These are phyloP conservation scores for Tachystola acroxantha DNA, from an alignment of 2,888 invertebrate genomes.

Conservation along the genomic window DNA sequence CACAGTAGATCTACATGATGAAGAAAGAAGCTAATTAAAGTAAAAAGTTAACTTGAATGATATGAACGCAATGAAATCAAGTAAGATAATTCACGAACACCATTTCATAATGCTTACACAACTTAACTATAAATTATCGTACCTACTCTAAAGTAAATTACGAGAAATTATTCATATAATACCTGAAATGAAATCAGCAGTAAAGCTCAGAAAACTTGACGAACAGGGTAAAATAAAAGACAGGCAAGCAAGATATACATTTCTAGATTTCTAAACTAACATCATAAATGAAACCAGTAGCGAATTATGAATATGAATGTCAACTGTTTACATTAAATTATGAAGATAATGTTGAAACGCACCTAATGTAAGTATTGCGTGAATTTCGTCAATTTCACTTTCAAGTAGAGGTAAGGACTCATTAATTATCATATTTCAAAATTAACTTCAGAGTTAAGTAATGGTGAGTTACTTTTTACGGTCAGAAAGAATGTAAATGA, in stretches of 20 bases:
- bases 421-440: slow-evolving; percentile 26
- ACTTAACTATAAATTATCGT: no score
- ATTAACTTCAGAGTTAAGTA: slow-evolving; percentile 25
- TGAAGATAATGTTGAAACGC: slow-evolving; percentile 2
- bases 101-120: no score
- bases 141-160: no score
- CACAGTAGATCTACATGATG: no score
- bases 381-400: slow-evolving; percentile 27
- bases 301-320: neutral
- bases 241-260: neutral
- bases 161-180: no score
- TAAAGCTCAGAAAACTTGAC: neutral
- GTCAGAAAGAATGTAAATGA: no score
- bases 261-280: neutral
- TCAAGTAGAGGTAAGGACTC: slow-evolving; percentile 17
- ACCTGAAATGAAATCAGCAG: neutral
- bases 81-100: no score
- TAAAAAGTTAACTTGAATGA: no score
- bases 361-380: slow-evolving; percentile 18
- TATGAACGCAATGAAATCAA: no score
- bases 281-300: neutral
- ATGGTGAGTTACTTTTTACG: slow-evolving; percentile 11
- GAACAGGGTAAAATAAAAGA: neutral
- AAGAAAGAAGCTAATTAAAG: no score
- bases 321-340: neutral